Base-by-base conservation (phyloP, 1,140 invertebrate species). In the Temnothorax longispinosus region DNA sequence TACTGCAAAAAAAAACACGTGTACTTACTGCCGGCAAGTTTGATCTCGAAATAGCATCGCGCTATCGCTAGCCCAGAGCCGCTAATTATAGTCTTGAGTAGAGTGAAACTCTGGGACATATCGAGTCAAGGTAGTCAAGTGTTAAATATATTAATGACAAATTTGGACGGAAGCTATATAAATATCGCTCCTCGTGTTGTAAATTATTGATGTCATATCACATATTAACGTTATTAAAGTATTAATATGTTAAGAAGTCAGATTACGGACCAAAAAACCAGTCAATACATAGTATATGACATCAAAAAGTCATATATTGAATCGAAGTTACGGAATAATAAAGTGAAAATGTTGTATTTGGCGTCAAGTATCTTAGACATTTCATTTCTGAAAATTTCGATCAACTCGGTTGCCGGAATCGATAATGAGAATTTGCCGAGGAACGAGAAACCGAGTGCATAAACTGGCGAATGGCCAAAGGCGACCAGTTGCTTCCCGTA, bases 401-500 rank as follows among this genome's bases (percentile, higher is more conserved):
- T 87, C 67, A 27, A 85, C 65, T 67, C 44, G 77, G 84, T 88
- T 71, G 50, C 52, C 71, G 47, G 54, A 90, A 91, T 87, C 76
- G 84, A 88, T 92, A 93, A 93, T 92, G 91, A 93, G 88, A 72
- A 87, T 69, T 80, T 58, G 58, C 8, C 32, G n/a, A 21, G 27
- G 35, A 18, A 78, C 56, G 60, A 91, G 82, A 92, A 90, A 92
- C 87, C 78, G 89, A 87, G 80, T 92, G 89, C 93, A 93, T 94
- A 92, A 94, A 93, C 91, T 94, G 94, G 94, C 93, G n/a, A 71
- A 15, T 64, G 65, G 93, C 94, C 94, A 94, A 94, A 94, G 91
- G 88, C 93, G 92, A 94, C 94, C 91, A 94, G 94, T 94, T 94
- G 94, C 94, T 94, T 91, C 88, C 77, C 60, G 86, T 91, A 91